Evolutionary conservation across 2,113 vertebrate species (phyloP).

Genomic region (Vimba vimba): DNA sequence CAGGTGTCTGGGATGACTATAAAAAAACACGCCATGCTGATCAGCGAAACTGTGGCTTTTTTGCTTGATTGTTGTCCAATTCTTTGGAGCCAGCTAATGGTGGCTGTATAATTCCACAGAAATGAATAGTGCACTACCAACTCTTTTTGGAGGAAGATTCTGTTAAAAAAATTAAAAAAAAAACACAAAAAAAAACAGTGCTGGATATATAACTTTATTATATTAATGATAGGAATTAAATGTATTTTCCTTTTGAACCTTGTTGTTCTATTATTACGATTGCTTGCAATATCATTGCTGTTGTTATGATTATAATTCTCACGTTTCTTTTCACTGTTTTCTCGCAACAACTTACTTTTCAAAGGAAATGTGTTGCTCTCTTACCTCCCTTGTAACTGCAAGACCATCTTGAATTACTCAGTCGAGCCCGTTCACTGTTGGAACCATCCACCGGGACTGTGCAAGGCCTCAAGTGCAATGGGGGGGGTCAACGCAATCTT

Average conservation of each 20-base stretch:
- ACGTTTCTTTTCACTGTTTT: slow-evolving; percentile 58
- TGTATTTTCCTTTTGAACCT: slow-evolving; percentile 50
- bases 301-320: slow-evolving; percentile 57
- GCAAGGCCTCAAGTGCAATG: slow-evolving; percentile 62
- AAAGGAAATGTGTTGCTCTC: slow-evolving; percentile 50
- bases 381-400: slow-evolving; percentile 53
- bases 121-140: slow-evolving; percentile 46
- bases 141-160: slow-evolving; percentile 49
- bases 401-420: slow-evolving; percentile 56
- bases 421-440: slow-evolving; percentile 60
- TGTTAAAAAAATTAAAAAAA: slow-evolving; percentile 19
- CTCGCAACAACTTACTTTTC: slow-evolving; percentile 48
- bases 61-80: slow-evolving; percentile 26
- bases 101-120: slow-evolving; percentile 15
- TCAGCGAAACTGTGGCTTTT: slow-evolving; percentile 56
- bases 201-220: slow-evolving; percentile 46
- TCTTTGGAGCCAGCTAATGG: slow-evolving; percentile 9
- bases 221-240: slow-evolving; percentile 52
- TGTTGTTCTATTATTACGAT: slow-evolving; percentile 55
- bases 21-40: slow-evolving; percentile 54
- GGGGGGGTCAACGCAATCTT: slow-evolving; percentile 61
- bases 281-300: slow-evolving; percentile 60
- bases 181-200: slow-evolving; percentile 34
- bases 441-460: slow-evolving; percentile 60
- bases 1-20: slow-evolving; percentile 72